Conservation (phyloP, 2,113 vertebrate genomes). For the Myotis yumanensis region DNA sequence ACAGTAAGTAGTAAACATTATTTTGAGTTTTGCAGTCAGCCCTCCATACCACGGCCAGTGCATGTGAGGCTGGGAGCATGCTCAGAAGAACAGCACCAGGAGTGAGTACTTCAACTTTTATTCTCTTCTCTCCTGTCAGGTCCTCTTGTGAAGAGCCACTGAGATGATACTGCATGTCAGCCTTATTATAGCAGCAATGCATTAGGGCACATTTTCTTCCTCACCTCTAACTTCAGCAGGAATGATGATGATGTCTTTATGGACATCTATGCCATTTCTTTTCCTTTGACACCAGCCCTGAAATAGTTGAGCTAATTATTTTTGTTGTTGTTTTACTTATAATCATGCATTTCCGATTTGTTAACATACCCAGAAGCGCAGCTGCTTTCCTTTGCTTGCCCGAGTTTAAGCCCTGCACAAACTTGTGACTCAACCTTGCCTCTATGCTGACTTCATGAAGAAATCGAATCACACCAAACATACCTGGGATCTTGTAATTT, state of each 20-base stretch:
- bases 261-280: background rate
- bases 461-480: background rate
- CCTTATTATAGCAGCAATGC: no score
- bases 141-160: background rate
- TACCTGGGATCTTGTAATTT: background rate
- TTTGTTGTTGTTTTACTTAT: background rate
- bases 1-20: background rate
- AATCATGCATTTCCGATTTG: background rate
- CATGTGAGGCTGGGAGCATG: background rate
- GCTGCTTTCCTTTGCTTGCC: background rate
- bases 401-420: background rate
- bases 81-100: background rate
- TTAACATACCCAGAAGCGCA: background rate
- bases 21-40: background rate
- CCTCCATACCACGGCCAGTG: background rate
- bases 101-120: fast-evolving
- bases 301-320: background rate
- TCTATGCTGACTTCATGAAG: background rate
- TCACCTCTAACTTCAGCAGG: background rate
- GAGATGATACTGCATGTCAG: background rate
- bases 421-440: background rate
- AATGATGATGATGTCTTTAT: background rate
- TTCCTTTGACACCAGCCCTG: background rate
- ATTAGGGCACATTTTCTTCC: background rate
- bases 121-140: fast-evolving